These are phyloP conservation scores for Liodrosophila aerea DNA, from an alignment of 2,888 invertebrate genomes.

Conservation along the genomic window DNA sequence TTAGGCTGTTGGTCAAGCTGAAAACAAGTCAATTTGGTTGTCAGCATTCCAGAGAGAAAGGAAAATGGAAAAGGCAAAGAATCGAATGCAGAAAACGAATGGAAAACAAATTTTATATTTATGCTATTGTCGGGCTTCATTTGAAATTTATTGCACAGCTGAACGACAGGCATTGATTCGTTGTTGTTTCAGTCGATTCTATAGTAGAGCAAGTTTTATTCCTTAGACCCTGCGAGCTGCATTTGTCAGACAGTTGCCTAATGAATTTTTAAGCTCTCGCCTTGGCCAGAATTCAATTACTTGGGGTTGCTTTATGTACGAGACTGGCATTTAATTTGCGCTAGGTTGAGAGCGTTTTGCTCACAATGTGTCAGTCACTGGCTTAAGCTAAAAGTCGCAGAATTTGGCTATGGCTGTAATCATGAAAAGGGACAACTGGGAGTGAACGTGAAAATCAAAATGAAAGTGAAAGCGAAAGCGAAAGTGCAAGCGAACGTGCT, in stretches of 20 bases:
- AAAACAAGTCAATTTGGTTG: slow-evolving; percentile 17
- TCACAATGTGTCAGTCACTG: slow-evolving; percentile 52
- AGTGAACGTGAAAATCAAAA: slow-evolving; percentile 9
- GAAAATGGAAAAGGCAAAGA: background rate
- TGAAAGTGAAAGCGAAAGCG: slow-evolving; percentile 5
- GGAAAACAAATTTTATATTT: slow-evolving; percentile 67
- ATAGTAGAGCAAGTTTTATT: slow-evolving; percentile 16
- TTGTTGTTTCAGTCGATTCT: background rate
- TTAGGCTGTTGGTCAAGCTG: slow-evolving; percentile 11
- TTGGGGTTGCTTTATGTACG: slow-evolving; percentile 41
- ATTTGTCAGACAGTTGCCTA: slow-evolving; percentile 38
- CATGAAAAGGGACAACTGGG: slow-evolving; percentile 55
- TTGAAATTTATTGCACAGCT: slow-evolving; percentile 38
- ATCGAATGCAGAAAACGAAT: slow-evolving; percentile 39
- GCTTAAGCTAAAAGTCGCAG: slow-evolving; percentile 35
- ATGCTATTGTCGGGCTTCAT: slow-evolving; percentile 54
- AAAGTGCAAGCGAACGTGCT: slow-evolving; percentile 27
- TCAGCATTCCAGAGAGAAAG: background rate
- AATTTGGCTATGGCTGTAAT: slow-evolving; percentile 35
- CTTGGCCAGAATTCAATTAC: slow-evolving; percentile 55
- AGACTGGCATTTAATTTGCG: slow-evolving; percentile 37
- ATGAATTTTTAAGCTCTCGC: slow-evolving; percentile 59
- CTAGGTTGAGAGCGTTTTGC: slow-evolving; percentile 33
- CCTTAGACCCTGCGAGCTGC: slow-evolving; percentile 13
- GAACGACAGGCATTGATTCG: slow-evolving; percentile 36